Evolutionary conservation across 2,888 invertebrate species (phyloP), one percentile per base, ranked within the genome.

Genomic region (Clostera curtula): DNA sequence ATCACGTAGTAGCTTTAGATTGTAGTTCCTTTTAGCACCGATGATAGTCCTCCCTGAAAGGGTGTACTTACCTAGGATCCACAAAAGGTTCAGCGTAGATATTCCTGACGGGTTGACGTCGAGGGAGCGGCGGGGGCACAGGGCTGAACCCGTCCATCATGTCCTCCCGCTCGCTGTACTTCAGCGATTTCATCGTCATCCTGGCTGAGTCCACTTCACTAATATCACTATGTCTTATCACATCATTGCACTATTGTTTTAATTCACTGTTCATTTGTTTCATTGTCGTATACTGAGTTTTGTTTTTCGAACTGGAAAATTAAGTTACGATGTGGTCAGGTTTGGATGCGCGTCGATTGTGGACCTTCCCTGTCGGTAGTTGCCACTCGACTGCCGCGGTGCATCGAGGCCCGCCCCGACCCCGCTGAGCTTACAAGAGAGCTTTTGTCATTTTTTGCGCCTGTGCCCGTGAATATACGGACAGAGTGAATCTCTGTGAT

Each of bases 71-170:
- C 85, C 85, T 83, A 63, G 82, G 85, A 59, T 88, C 88, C 45
- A 87, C 85, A 74, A 88, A 88, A 51, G 88, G 89, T 58, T 88
- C 88, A 19, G 88, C 88, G 55, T 88, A 88, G 69, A 88, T 88
- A 68, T 88, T 88, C 61, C 88, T 74, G 54, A 88, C 86, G 24
- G 84, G 85, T 62, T 87, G 86, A 40, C 88, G 79, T 35, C 88
- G 86, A 40, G 88, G 83, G 46, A 88, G 85, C 38, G 88, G 88
- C 44, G 88, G 88, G 45, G 88, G 85, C 39, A 88, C 86, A 26
- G 87, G 84, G 51, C 85, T 83, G 64, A 83, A 83, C 19, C 82
- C 83, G 50, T 83, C 84, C 83, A 85, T 83, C 75, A 80, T 83
- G 30, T 84, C 84, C 43, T 83, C 85, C 65, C 84, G 68, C 63